Evolutionary conservation across 2,888 invertebrate genomes (phyloP).

Genomic region (Adelphocoris suturalis): DNA sequence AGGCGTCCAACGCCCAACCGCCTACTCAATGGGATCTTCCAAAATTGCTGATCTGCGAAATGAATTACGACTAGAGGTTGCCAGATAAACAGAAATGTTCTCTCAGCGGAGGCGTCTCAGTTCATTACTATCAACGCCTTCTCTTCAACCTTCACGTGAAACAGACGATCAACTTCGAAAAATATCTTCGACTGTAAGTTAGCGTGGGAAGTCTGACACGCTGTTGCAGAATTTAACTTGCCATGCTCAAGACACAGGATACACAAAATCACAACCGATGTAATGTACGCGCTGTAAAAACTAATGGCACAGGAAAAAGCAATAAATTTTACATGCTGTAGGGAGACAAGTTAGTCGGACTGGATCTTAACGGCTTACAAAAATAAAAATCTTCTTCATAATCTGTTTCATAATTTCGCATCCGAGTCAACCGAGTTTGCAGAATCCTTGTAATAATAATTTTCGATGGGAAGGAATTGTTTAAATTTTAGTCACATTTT

Average conservation of each 20-base stretch:
- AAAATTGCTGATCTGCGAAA: background rate
- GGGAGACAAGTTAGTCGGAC: too few species aligned
- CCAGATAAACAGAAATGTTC: slow-evolving; percentile 20
- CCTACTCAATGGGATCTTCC: background rate
- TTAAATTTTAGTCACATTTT: too few species aligned
- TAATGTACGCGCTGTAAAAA: too few species aligned
- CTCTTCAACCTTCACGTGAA: background rate
- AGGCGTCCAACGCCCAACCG: background rate
- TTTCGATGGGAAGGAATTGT: too few species aligned
- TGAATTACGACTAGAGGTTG: slow-evolving; percentile 27
- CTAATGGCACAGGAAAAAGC: background rate
- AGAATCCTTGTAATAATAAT: too few species aligned
- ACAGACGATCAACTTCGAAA: slow-evolving; percentile 25
- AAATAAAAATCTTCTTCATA: too few species aligned
- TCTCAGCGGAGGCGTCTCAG: slow-evolving; percentile 8
- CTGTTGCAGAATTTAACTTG: background rate
- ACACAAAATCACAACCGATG: background rate
- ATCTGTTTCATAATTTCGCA: too few species aligned
- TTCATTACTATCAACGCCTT: slow-evolving; percentile 8
- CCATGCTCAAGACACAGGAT: background rate
- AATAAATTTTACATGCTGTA: background rate
- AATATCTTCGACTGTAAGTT: background rate
- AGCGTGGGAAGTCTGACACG: background rate
- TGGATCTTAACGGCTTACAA: too few species aligned
- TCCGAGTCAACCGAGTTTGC: too few species aligned